phyloP scores from a whole-genome alignment of 2,888 invertebrate genomes.

The Epirrita christyi region DNA sequence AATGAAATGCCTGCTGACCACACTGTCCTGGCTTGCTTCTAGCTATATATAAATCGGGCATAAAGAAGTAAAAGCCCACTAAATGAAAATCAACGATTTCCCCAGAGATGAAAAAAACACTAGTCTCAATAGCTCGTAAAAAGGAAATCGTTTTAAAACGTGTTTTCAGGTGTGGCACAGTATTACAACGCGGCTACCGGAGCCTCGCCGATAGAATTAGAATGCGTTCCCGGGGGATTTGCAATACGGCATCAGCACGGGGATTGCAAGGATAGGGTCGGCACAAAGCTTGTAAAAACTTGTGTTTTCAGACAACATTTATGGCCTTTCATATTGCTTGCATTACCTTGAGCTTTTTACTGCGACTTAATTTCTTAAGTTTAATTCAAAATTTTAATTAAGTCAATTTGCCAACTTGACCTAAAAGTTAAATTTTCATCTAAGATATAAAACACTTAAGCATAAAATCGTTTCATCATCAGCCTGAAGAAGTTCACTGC shows the following conservation, averaged over 20 bases:
- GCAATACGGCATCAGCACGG: constrained; percentile 8
- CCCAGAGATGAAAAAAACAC: not conserved
- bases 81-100: constrained; percentile 5
- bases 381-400: too few species aligned
- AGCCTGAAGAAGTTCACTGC: too few species aligned
- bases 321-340: too few species aligned
- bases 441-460: too few species aligned
- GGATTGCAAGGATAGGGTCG: constrained; percentile 17
- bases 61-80: not conserved
- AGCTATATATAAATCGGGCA: too few species aligned
- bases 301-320: too few species aligned
- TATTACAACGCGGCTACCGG: not conserved
- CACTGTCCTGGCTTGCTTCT: too few species aligned
- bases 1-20: too few species aligned
- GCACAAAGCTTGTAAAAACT: not conserved
- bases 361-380: too few species aligned
- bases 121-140: constrained; percentile 13
- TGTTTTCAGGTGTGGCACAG: constrained; percentile 16
- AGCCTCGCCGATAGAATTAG: constrained; percentile 25
- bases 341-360: too few species aligned
- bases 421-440: too few species aligned
- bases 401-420: too few species aligned
- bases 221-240: constrained; percentile 29
- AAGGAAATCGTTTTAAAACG: constrained; percentile 14
- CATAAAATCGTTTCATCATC: constrained; percentile 2